Evolutionary conservation across 2,113 vertebrate species (phyloP), one percentile per base, ranked within the genome.

Genomic region (Anguilla japonica): DNA sequence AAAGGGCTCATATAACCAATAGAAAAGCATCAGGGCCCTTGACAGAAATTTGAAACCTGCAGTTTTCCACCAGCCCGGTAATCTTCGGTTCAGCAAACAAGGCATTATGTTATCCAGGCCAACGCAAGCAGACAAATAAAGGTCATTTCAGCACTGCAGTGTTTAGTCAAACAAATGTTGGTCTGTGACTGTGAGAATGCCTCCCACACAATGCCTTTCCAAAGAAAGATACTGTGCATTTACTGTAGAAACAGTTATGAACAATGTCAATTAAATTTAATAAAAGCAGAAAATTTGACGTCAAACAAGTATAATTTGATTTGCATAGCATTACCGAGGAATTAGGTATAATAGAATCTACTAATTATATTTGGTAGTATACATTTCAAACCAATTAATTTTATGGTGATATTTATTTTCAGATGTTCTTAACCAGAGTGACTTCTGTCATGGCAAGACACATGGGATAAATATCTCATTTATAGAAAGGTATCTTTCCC

Each of bases 61-160:
- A 87, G 87, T 84, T 86, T 16, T 71, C 50, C 26, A 26, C 79
- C n/a, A 34, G 60, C 79, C 86, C 82, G 9, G 46, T 83, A 41
- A 78, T 85, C 83, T 43, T 83, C 87, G 71, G 83, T 84, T 53
- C 29, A 86, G 87, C 87, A 87, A 79, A 90, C 50, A 89, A 89
- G 85, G 82, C 88, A 90, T 91, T 87, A 89, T 88, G 90, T 84
- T 85, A 84, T 86, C 53, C 20, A 88, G 83, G 46, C 81, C 84
- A 71, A 81, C 80, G 86, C 56, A 41, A 71, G 86, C 88, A 87
- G 87, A 89, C 89, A 89, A 87, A 90, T 89, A 81, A 88, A 88
- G 86, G 89, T 89, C 82, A 89, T 81, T 87, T 86, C 67, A 50
- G 83, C 82, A 34, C 46, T 85, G 63, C 46, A 20, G n/a, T 50